These are phyloP conservation scores for Penaeus indicus DNA, from an alignment of 1,140 invertebrate genomes.

Conservation along the genomic window DNA sequence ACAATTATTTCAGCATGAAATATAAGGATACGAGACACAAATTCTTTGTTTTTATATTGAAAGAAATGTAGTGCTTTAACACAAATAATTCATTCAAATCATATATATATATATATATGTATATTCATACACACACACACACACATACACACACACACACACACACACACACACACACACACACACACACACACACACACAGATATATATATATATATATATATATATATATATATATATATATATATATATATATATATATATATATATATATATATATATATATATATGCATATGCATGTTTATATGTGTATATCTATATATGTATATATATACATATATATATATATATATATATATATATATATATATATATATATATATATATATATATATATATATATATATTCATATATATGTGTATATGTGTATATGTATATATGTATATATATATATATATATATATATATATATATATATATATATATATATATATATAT, in stretches of 20 bases:
- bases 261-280: constrained; percentile 4
- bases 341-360: neutral
- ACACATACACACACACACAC: neutral
- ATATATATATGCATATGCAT: constrained; percentile 21
- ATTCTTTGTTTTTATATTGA: too few species aligned
- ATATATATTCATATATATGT: constrained; percentile 21
- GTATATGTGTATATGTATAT: neutral
- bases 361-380: constrained; percentile 3
- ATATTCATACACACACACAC: neutral
- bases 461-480: constrained; percentile 1
- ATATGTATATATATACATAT: constrained; percentile 16
- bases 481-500: constrained; percentile 15
- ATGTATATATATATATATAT: neutral
- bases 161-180: neutral
- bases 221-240: neutral
- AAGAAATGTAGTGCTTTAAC: neutral
- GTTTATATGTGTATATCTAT: constrained; percentile 4
- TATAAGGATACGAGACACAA: too few species aligned
- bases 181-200: neutral
- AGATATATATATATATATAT: constrained; percentile 19
- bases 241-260: neutral
- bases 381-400: constrained; percentile 16
- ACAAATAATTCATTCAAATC: neutral
- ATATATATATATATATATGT: constrained; percentile 21
- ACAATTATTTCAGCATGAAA: too few species aligned